Evolutionary conservation across 2,797 vertebrate genomes (phyloP), one percentile per base, ranked within the genome.

Genomic region (Sus cebifrons): DNA sequence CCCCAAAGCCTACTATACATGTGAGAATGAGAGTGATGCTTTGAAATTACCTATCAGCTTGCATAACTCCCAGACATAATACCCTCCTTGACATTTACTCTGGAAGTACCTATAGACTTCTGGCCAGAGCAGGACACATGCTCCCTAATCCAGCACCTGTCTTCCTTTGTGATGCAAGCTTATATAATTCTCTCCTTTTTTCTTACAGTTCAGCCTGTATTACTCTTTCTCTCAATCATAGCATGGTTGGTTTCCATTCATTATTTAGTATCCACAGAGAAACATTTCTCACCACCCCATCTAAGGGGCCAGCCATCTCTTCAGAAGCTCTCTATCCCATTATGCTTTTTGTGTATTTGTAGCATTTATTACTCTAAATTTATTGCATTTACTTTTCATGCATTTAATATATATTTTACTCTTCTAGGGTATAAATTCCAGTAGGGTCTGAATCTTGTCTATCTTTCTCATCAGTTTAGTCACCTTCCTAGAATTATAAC

Each of bases 291-390:
- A 40, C 10, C 8, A 56, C 11, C 2, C 12, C 23, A 27, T 56
- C 14, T 74, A 32, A 75, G 49, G 49, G 25, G 23, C 14, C 1
- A 40, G 54, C 12, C 74, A 40, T 62, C 5, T 2, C 6, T 68
- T 70, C 20, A 64, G 25, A 68, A 67, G 73, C 8, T 89, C 64
- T 23, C 49, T 3, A 12, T 60, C 67, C 25, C 21, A 17, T 71
- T 68, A 62, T 1, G 6, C 12, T 65, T 77, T 60, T 75, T 56
- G 44, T 27, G 3, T 74, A 15, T 67, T 91, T 36, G 89, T 58
- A 18, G 18, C 14, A 75, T 78, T 93, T 40, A 86, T 95, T 71
- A 71, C 32, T 71, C 92, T 68, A 18, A 82, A 21, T 75, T 67
- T 54, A 87, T 71, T 74, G 3, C 11, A 68, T 77, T 70, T 56